phyloP scores from a whole-genome alignment of 1,140 invertebrate genomes.

The Brachionus calyciflorus region DNA sequence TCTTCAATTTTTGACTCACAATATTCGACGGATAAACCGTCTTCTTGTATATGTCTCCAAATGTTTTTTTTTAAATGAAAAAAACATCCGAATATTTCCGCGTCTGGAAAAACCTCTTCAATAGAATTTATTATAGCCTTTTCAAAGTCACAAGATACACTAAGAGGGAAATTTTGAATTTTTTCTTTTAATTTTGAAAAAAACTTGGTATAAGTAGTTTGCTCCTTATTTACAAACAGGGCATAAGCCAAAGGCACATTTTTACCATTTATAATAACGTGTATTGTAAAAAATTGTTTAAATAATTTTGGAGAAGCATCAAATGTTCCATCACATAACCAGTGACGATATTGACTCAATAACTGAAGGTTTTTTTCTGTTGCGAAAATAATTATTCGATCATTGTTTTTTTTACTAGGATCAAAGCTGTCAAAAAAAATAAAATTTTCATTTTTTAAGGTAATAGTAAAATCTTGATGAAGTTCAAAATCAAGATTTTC shows the following conservation, averaged over 20 bases:
- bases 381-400: not conserved
- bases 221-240: not conserved
- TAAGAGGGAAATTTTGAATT: too few relatives aligned
- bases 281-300: not conserved
- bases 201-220: not conserved
- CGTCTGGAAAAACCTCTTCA: too few relatives aligned
- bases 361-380: not conserved
- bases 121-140: too few relatives aligned
- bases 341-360: not conserved
- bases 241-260: slow-evolving; percentile 4
- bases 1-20: too few relatives aligned
- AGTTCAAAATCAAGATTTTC: not conserved
- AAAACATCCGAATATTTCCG: too few relatives aligned
- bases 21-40: too few relatives aligned
- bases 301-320: not conserved
- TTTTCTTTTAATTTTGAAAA: too few relatives aligned
- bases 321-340: slow-evolving; percentile 14
- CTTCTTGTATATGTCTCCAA: too few relatives aligned
- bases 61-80: too few relatives aligned
- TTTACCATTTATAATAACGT: not conserved
- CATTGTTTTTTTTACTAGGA: not conserved
- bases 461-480: not conserved
- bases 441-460: not conserved
- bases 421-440: not conserved
- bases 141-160: too few relatives aligned